phyloP scores from a whole-genome alignment of 1,140 invertebrate genomes.

The Hermatobates lingyangjiaoensis region DNA sequence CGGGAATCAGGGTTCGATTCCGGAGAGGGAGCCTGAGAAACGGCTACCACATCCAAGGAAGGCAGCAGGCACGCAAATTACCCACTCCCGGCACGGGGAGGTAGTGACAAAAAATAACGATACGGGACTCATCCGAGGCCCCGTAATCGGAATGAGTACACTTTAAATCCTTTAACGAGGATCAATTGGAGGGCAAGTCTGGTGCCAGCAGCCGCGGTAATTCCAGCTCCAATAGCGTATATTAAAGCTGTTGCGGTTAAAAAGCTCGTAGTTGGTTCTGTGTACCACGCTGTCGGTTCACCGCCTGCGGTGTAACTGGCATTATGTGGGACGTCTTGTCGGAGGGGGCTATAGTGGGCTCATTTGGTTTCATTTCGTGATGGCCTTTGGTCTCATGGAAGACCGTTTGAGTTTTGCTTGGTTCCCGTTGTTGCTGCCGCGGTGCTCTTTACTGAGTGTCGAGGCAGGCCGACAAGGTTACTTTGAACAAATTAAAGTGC shows the following conservation, averaged over 20 bases:
- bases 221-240: constrained; percentile 79
- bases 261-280: constrained; percentile 53
- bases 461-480: constrained; percentile 32
- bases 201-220: constrained; percentile 73
- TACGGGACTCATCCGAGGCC: constrained; percentile 54
- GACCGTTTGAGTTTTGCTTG: neutral
- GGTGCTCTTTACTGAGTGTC: constrained; percentile 15
- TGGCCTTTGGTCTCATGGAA: no score
- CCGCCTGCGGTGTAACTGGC: constrained; percentile 28
- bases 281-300: constrained; percentile 38
- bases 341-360: constrained; percentile 15
- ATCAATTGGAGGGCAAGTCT: constrained; percentile 41
- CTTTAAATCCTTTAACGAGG: constrained; percentile 75
- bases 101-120: constrained; percentile 78
- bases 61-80: constrained; percentile 77
- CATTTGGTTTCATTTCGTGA: no score
- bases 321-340: constrained; percentile 24
- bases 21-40: constrained; percentile 66
- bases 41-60: constrained; percentile 83
- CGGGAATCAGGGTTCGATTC: constrained; percentile 44
- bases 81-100: constrained; percentile 60
- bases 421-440: constrained; percentile 8
- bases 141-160: constrained; percentile 76
- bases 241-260: constrained; percentile 69
- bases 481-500: constrained; percentile 33